phyloP scores from a whole-genome alignment of 2,113 vertebrate species.

The Mesembrinibis cayennensis region DNA sequence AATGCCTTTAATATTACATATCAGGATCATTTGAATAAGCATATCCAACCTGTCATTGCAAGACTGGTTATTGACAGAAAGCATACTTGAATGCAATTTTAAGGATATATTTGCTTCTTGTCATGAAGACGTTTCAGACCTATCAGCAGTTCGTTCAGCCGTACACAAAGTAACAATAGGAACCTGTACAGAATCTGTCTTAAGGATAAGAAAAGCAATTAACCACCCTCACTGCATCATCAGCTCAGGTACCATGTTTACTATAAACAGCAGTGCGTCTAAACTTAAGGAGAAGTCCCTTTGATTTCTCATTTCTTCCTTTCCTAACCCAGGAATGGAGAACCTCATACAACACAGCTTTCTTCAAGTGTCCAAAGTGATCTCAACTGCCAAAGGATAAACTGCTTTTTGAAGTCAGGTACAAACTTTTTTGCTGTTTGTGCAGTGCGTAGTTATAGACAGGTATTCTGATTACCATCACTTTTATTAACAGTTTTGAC shows the following conservation, averaged over 20 bases:
- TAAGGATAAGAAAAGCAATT: background rate
- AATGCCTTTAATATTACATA: background rate
- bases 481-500: background rate
- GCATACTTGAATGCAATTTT: background rate
- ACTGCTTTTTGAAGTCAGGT: background rate
- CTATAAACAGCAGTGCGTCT: background rate
- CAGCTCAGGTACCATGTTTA: background rate
- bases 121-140: background rate
- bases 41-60: background rate
- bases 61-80: background rate
- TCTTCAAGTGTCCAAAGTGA: background rate
- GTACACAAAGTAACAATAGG: background rate
- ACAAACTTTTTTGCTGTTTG: background rate
- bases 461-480: background rate
- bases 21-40: background rate
- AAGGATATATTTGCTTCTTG: background rate
- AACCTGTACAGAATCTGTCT: background rate
- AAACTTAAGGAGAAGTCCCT: background rate
- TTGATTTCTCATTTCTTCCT: background rate
- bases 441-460: too few relatives aligned
- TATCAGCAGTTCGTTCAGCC: background rate
- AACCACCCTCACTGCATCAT: background rate
- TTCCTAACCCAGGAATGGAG: background rate
- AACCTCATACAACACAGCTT: background rate
- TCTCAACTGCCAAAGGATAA: background rate